These are phyloP conservation scores for Centropristis striata DNA, from an alignment of 2,113 vertebrate genomes.

Conservation along the genomic window DNA sequence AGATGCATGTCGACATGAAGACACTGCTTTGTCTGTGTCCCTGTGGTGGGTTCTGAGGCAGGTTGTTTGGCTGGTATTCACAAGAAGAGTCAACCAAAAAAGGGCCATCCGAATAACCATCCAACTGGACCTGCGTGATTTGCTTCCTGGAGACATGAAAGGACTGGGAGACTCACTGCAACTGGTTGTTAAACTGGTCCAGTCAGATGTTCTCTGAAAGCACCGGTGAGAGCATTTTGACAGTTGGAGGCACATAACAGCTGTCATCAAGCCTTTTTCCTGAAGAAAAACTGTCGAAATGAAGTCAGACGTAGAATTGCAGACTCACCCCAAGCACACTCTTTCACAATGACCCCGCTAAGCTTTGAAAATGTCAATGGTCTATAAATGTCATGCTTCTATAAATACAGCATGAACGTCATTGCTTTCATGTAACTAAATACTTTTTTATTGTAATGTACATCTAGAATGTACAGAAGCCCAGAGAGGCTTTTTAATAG, in stretches of 20 bases:
- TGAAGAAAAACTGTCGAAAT: constrained; percentile 2
- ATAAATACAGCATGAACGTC: constrained; percentile 31
- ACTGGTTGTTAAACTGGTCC: constrained; percentile 28
- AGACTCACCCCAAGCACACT: constrained; percentile 7
- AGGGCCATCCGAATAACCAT: constrained; percentile 4
- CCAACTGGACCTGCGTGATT: background rate
- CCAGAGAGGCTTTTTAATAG: too few relatives aligned
- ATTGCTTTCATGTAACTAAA: constrained; percentile 9
- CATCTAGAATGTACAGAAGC: background rate
- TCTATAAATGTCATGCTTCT: constrained; percentile 38
- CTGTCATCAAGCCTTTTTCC: background rate
- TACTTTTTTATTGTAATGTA: background rate
- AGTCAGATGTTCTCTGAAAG: constrained; percentile 6
- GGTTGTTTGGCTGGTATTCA: constrained; percentile 13
- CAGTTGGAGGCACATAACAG: constrained; percentile 3
- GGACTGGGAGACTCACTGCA: background rate
- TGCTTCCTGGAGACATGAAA: constrained; percentile 39
- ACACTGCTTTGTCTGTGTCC: constrained; percentile 25
- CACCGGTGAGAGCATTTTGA: constrained; percentile 25
- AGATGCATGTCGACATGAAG: constrained; percentile 43
- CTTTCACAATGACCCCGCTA: constrained; percentile 6
- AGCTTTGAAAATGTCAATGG: constrained; percentile 42
- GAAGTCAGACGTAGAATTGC: constrained; percentile 23
- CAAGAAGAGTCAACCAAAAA: background rate
- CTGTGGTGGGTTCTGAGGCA: constrained; percentile 10